Evolutionary conservation across 2,113 vertebrate species (phyloP), one percentile per base, ranked within the genome.

Genomic region (Tamias sibiricus): DNA sequence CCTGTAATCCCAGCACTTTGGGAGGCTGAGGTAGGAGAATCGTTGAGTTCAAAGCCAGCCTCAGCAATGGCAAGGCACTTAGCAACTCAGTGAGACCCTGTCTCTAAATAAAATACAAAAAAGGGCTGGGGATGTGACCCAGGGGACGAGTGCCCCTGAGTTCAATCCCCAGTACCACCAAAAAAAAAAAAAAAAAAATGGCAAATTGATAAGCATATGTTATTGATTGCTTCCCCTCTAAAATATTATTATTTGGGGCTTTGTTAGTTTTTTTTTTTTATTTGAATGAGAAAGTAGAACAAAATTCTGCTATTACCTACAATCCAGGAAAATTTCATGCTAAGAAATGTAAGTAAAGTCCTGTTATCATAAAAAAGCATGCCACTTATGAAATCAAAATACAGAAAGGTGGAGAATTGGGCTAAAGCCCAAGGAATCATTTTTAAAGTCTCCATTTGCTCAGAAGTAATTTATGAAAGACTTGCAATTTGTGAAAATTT

Each of bases 351-450:
- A 94, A 79, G 20, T 40, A 90, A 92, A 93, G 49, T 17, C 44
- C 68, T 19, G 68, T 88, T 59, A 54, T 32, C 74, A 44, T 72
- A 54, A 71, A 66, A 94, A 8, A 69, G 37, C 17, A 85, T 1
- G 12, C 2, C 28, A 76, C 7, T 62, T 74, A 57, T 19, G 85
- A 87, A 84, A 80, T 40, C 59, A 79, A 75, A 95, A 91, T 35
- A 42, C 1, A 77, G 44, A 88, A 95, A 86, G 64, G 8, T 57
- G 37, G 64, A 82, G 87, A 96, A 96, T 87, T 91, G 77, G 37
- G 26, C 44, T 62, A 49, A 14, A 95, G 47, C 12, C 42, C 35
- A 47, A 8, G 54, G 5, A 10, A 82, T 57, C 76, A 72, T 84
- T 93, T 96, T 68, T 88, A 37, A 95, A 94, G 44, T 59, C n/a